Conservation (phyloP, 2,113 vertebrate genomes). For the Antennarius striatus region DNA sequence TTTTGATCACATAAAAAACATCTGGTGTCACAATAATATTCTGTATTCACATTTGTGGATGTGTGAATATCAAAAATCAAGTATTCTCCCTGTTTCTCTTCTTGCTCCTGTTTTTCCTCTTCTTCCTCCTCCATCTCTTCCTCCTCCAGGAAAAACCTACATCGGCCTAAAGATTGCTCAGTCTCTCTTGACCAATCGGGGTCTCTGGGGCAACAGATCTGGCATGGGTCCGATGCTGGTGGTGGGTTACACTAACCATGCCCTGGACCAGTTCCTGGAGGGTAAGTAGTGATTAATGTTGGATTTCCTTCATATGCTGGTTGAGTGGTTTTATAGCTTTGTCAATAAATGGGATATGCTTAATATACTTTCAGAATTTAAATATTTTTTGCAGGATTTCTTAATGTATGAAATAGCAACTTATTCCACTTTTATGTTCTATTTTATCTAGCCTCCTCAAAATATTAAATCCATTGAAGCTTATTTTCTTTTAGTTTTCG, state of each 20-base stretch:
- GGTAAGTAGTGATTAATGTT: constrained; percentile 75
- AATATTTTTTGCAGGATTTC: too few relatives aligned
- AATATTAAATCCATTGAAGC: too few relatives aligned
- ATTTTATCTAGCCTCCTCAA: too few relatives aligned
- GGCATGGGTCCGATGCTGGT: constrained; percentile 83
- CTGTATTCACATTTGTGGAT: too few relatives aligned
- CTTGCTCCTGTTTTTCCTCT: not conserved
- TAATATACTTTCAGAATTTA: too few relatives aligned
- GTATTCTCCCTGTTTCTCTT: not conserved
- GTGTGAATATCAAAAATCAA: too few relatives aligned
- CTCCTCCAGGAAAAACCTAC: constrained; percentile 88
- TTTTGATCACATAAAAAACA: too few relatives aligned
- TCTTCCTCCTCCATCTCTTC: not conserved
- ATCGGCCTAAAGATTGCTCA: constrained; percentile 92
- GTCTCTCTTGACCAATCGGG: constrained; percentile 83
- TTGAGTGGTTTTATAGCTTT: not conserved
- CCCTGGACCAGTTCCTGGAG: constrained; percentile 98
- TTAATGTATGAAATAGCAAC: too few relatives aligned
- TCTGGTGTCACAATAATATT: too few relatives aligned
- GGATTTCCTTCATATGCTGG: not conserved
- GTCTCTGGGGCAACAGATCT: constrained; percentile 63
- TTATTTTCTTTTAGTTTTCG: too few relatives aligned
- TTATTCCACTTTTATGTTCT: too few relatives aligned
- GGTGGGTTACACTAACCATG: constrained; percentile 97
- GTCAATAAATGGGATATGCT: too few relatives aligned